Evolutionary conservation across 2,797 vertebrate species (phyloP), one percentile per base, ranked within the genome.

Genomic region (Microctenopoma steveboyesi): DNA sequence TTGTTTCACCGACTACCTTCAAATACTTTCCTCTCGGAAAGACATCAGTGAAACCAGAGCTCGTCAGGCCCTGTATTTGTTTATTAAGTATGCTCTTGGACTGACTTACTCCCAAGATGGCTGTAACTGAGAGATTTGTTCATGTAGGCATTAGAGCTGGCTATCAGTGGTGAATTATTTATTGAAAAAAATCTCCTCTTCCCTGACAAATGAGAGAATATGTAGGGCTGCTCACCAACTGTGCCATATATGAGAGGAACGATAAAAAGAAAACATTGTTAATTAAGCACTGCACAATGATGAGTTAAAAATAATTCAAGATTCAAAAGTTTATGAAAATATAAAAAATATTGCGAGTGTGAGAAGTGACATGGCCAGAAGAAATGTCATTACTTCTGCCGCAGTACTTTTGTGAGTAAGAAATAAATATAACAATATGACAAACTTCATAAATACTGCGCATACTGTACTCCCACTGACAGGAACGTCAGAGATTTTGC

Each of bases 81-180:
- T 93, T 93, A 93, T 92, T 88, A 91, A 92, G 87, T 87, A 90
- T 69, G 88, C 88, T 90, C 86, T 79, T 69, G 86, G 85, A 86
- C 89, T 89, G 89, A 86, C 87, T 76, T 79, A 65, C 77, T 92
- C 92, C 90, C 91, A 90, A 74, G 88, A 92, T 87, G 87, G 82
- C 83, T 92, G 91, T 91, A 91, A 92, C 89, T 78, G 88, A 90
- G 89, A 91, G 86, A 91, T 90, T 89, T 87, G 84, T 91, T 92
- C 88, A 79, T 90, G 91, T 90, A 88, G 89, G 86, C 92, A 92
- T 91, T 89, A 91, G 86, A 66, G 79, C 88, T 79, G 87, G 88
- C 90, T 90, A 90, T 90, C 86, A 76, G 72, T 83, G 75, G 86
- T 93, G 90, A 93, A 93, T 93, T 92, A 93, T 92, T 93, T 92